These are phyloP conservation scores for Micrasema longulum DNA, from an alignment of 1,140 invertebrate species.

Conservation along the genomic window DNA sequence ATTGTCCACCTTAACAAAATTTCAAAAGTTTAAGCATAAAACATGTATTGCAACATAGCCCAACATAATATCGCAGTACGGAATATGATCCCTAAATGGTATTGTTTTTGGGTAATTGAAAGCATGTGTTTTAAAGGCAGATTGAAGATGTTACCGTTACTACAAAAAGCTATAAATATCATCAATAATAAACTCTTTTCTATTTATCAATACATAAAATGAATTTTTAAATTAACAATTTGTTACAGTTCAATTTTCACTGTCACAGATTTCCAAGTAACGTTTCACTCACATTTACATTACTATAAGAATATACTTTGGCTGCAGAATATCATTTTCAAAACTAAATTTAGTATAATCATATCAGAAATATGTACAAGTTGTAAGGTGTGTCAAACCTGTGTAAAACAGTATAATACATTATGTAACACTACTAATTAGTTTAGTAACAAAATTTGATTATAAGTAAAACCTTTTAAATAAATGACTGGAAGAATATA, in stretches of 20 bases:
- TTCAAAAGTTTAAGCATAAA: constrained; percentile 10
- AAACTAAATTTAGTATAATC: constrained; percentile 18
- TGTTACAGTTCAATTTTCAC: constrained; percentile 8
- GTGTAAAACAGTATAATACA: too few relatives aligned
- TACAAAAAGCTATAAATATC: constrained; percentile 32
- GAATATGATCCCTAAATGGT: too few relatives aligned
- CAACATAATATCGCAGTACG: too few relatives aligned
- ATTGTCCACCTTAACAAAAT: constrained; percentile 26
- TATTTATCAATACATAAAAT: constrained; percentile 18
- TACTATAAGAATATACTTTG: constrained; percentile 31
- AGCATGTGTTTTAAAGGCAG: constrained; percentile 1
- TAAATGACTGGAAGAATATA: too few relatives aligned
- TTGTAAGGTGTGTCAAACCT: too few relatives aligned
- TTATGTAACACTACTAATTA: too few relatives aligned
- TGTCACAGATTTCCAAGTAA: neutral
- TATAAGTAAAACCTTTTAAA: too few relatives aligned
- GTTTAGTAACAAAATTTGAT: too few relatives aligned
- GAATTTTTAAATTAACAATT: constrained; percentile 21
- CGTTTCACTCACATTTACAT: neutral
- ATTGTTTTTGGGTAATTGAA: too few relatives aligned
- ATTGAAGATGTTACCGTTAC: constrained; percentile 16
- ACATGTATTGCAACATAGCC: too few relatives aligned
- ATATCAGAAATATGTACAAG: constrained; percentile 17
- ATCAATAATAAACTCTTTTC: constrained; percentile 24
- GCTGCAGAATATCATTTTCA: constrained; percentile 24